These are phyloP conservation scores for Chrysemys picta DNA, from an alignment of 2,113 vertebrate genomes.

Conservation along the genomic window DNA sequence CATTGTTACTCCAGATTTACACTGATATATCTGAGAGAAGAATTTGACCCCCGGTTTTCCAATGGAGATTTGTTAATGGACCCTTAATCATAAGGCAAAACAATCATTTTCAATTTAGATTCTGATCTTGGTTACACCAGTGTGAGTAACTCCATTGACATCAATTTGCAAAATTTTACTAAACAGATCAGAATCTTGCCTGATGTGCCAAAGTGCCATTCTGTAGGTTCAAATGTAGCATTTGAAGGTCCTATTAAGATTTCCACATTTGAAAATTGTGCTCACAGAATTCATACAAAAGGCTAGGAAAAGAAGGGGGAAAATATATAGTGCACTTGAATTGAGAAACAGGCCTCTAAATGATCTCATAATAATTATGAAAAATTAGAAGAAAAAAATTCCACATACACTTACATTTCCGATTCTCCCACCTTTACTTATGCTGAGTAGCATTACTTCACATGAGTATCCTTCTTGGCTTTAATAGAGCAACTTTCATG, in stretches of 20 bases:
- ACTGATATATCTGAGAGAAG: not conserved
- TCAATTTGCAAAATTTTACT: not conserved
- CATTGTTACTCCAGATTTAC: not conserved
- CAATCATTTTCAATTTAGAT: not conserved
- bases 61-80: not conserved
- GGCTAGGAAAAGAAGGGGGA: not conserved
- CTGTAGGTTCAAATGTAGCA: not conserved
- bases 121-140: not conserved
- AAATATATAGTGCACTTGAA: not conserved
- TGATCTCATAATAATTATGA: not conserved
- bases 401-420: not conserved
- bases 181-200: not conserved
- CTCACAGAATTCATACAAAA: not conserved
- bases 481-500: not conserved
- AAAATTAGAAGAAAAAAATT: not conserved
- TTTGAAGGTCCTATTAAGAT: not conserved
- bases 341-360: not conserved
- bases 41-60: not conserved
- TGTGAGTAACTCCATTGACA: not conserved
- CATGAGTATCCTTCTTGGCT: not conserved
- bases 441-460: not conserved
- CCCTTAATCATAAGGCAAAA: not conserved
- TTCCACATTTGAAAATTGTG: not conserved
- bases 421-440: not conserved
- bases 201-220: rapidly evolving